Percentiles rank a stretch among this genome's conserved stretches.
phyloP scores from a whole-genome alignment of 53 echinoderm and acorn worm species.

The Patiria pectinifera region DNA sequence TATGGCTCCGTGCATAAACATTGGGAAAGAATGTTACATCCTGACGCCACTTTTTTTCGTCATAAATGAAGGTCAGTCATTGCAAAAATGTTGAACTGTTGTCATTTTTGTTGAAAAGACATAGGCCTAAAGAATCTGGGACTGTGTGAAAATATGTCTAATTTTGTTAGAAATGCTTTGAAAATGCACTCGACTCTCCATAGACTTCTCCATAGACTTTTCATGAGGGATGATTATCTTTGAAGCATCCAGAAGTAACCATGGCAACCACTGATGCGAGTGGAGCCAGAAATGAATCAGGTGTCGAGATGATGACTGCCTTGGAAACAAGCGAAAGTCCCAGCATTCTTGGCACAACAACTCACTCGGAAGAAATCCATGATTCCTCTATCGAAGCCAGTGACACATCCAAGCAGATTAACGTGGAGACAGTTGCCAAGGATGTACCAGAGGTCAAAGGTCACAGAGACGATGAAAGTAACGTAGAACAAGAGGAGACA shows the following conservation, averaged over 20 bases:
- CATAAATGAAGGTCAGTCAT: too few species aligned
- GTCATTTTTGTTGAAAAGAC: too few species aligned
- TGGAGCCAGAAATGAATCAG: not conserved
- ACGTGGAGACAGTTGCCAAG: not conserved
- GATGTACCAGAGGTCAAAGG: slow-evolving; percentile 11
- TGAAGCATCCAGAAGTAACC: not conserved
- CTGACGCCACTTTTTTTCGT: too few species aligned
- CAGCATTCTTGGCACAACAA: not conserved
- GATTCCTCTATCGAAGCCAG: not conserved
- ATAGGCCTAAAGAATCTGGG: too few species aligned
- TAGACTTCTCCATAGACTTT: too few species aligned
- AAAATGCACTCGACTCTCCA: too few species aligned
- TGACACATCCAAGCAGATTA: not conserved
- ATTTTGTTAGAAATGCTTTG: too few species aligned
- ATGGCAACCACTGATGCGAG: not conserved
- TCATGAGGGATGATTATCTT: not conserved
- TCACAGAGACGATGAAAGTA: not conserved
- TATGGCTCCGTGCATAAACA: too few species aligned
- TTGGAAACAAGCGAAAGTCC: not conserved
- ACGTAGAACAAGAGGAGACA: not conserved
- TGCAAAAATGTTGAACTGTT: too few species aligned
- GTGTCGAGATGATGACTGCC: not conserved
- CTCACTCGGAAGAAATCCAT: not conserved
- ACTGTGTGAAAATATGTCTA: too few species aligned
- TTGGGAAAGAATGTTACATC: too few species aligned